phyloP scores from a whole-genome alignment of 2,888 invertebrate species.

The Coremacera marginata region DNA sequence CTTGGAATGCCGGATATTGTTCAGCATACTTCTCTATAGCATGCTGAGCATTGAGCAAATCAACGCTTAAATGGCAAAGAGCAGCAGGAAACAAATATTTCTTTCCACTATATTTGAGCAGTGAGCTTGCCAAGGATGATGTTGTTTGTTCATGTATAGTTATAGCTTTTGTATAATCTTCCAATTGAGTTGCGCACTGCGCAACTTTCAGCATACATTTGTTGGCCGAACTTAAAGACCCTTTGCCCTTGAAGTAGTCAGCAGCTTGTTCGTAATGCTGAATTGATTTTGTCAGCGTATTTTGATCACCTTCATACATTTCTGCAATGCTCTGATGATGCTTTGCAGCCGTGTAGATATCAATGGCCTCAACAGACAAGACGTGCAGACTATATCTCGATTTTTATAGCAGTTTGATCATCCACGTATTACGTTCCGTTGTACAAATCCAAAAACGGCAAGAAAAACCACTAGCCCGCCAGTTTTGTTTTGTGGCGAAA shows the following conservation, averaged over 20 bases:
- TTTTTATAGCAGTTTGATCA: too few species aligned
- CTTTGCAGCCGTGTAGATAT: constrained; percentile 98
- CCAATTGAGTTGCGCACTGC: constrained; percentile 94
- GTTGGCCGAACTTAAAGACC: constrained; percentile 97
- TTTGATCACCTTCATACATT: too few species aligned
- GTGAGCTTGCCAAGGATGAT: constrained; percentile 91
- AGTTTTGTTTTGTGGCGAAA: too few species aligned
- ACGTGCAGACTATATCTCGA: constrained; percentile 84
- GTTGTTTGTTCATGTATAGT: constrained; percentile 95
- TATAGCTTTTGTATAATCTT: constrained; percentile 97
- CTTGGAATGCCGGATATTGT: constrained; percentile 95
- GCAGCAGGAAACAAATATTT: constrained; percentile 98
- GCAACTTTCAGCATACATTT: constrained; percentile 98
- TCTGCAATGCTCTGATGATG: constrained; percentile 97
- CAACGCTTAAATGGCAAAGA: too few species aligned
- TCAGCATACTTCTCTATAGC: constrained; percentile 94
- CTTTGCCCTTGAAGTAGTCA: constrained; percentile 98
- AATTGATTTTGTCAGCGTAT: too few species aligned
- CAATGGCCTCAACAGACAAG: constrained; percentile 90
- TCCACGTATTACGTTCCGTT: too few species aligned
- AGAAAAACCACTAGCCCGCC: too few species aligned
- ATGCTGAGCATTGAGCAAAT: constrained; percentile 91
- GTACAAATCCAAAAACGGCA: too few species aligned
- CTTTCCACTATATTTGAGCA: constrained; percentile 97
- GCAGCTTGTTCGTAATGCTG: too few species aligned